phyloP scores from a whole-genome alignment of 2,113 vertebrate genomes.

The Hippoglossus stenolepis region DNA sequence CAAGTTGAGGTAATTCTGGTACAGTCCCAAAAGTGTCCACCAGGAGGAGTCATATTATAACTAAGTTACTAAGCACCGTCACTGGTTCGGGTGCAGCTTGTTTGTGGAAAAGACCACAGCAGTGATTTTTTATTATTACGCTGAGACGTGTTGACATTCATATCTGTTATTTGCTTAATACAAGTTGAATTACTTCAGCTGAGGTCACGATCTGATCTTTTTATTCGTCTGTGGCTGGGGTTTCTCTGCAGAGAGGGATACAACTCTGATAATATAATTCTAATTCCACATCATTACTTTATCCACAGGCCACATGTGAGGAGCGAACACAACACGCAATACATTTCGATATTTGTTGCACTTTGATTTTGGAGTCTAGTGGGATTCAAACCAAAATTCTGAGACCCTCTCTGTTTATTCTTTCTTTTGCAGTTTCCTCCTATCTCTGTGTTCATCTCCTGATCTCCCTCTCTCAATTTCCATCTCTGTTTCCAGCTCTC shows the following conservation, averaged over 20 bases:
- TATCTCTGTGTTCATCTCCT: constrained; percentile 42
- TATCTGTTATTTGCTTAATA: constrained; percentile 30
- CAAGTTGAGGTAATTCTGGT: neutral
- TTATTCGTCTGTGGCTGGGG: neutral
- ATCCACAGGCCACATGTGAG: constrained; percentile 23
- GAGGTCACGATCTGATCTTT: constrained; percentile 8
- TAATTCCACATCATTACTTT: constrained; percentile 32
- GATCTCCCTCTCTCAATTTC: constrained; percentile 48
- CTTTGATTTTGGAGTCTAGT: constrained; percentile 38
- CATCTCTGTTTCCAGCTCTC: constrained; percentile 45
- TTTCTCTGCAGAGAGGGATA: constrained; percentile 11
- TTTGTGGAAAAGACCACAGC: constrained; percentile 12
- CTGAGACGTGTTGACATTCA: constrained; percentile 7
- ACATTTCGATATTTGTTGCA: constrained; percentile 23
- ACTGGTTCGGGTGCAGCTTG: constrained; percentile 10
- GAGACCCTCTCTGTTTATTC: constrained; percentile 59
- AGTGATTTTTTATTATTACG: neutral
- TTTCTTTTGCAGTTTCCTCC: constrained; percentile 34
- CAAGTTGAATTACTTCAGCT: neutral
- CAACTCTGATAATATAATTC: constrained; percentile 24
- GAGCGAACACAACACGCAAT: neutral
- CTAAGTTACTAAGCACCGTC: neutral
- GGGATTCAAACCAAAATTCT: constrained; percentile 48
- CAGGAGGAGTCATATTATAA: constrained; percentile 51
- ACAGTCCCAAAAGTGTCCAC: constrained; percentile 47